Percentiles rank a stretch among this genome's conserved stretches.
phyloP scores from a whole-genome alignment of 2,797 vertebrate genomes.

The Hypotaenidia okinawae region DNA sequence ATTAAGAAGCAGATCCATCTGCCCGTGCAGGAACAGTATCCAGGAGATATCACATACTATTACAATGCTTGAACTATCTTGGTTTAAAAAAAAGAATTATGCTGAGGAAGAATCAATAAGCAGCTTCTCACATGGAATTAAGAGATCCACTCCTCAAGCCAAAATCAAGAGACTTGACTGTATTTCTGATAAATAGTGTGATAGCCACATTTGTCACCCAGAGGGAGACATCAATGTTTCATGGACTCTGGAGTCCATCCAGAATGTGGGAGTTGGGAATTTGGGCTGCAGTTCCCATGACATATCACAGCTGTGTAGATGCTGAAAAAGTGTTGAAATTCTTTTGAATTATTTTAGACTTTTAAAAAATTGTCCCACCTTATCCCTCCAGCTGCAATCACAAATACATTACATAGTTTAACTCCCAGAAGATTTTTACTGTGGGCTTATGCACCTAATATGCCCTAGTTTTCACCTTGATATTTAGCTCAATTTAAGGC shows the following conservation, averaged over 20 bases:
- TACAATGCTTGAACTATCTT: background rate
- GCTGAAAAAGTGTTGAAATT: background rate
- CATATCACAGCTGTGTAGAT: background rate
- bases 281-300: slow-evolving; percentile 1
- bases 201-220: background rate
- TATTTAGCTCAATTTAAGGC: background rate
- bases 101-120: background rate
- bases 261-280: background rate
- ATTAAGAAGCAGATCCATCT: background rate
- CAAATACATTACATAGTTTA: background rate
- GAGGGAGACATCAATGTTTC: background rate
- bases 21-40: background rate
- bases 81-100: background rate
- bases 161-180: background rate
- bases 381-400: background rate
- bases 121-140: background rate
- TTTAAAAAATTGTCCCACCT: background rate
- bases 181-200: background rate
- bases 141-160: background rate
- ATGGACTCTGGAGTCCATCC: background rate
- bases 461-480: background rate
- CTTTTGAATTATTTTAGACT: background rate
- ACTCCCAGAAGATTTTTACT: background rate
- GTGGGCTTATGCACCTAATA: background rate
- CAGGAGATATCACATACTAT: background rate